phyloP scores from a whole-genome alignment of 92 coral and sea anemone species.

The Paramuricea clavata region DNA sequence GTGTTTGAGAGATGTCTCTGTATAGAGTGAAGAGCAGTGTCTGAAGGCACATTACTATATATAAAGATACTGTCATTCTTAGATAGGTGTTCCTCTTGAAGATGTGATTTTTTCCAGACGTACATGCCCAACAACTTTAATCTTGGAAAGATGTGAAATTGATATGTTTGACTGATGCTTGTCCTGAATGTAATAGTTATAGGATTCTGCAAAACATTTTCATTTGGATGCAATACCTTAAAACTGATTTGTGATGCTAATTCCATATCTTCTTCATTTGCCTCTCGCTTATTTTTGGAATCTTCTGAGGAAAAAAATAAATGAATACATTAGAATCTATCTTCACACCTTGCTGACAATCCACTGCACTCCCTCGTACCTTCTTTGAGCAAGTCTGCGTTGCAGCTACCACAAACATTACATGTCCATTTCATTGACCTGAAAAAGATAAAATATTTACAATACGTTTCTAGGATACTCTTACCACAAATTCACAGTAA shows the following conservation, averaged over 20 bases:
- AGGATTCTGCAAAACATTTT: too few species aligned
- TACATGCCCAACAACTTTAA: too few species aligned
- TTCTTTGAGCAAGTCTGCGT: conserved; percentile 69
- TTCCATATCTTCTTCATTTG: conserved; percentile 86
- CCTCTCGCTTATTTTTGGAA: conserved; percentile 67
- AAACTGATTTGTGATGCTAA: conserved; percentile 93
- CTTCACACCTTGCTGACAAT: background rate
- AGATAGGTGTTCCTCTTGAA: too few species aligned
- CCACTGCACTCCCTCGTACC: conserved; percentile 25
- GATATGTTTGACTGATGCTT: too few species aligned
- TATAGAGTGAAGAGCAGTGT: too few species aligned
- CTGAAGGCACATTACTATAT: too few species aligned
- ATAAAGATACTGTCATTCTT: too few species aligned
- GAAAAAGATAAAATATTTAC: background rate
- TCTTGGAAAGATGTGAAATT: too few species aligned
- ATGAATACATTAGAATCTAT: background rate
- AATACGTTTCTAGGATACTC: background rate
- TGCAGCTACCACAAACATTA: conserved; percentile 78
- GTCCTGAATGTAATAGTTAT: too few species aligned
- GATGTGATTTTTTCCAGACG: too few species aligned
- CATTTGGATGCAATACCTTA: conserved; percentile 70
- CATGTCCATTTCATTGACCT: conserved; percentile 96
- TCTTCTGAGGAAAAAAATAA: conserved; percentile 61
- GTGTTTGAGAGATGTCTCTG: too few species aligned
- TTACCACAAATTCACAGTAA: background rate